A percentile compares a stretch with the other conserved stretches of the same genome.
Evolutionary conservation across 1,140 invertebrate species (phyloP).

Genomic region (Monomorium pharaonis): DNA sequence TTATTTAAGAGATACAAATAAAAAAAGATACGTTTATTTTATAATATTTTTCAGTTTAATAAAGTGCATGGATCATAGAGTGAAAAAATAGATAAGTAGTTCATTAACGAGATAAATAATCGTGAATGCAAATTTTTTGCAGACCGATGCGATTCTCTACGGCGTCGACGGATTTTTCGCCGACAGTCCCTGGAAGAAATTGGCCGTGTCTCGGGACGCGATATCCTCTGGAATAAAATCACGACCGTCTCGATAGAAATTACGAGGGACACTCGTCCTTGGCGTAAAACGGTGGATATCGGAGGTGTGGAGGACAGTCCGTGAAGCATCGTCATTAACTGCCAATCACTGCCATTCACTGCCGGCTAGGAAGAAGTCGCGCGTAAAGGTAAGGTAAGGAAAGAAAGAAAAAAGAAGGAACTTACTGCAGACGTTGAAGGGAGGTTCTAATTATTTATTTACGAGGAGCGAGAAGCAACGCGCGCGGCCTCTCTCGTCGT

Average conservation of each 20-base stretch:
- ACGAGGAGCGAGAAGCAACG: constrained; percentile 40
- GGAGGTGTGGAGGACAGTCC: constrained; percentile 62
- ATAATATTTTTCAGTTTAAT: background rate
- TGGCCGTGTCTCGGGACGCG: constrained; percentile 50
- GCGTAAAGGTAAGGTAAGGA: constrained; percentile 34
- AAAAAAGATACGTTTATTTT: too few relatives aligned
- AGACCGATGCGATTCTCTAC: background rate
- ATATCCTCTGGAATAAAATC: constrained; percentile 70
- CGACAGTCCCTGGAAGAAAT: constrained; percentile 2
- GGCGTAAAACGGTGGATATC: constrained; percentile 61
- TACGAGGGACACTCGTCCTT: constrained; percentile 63
- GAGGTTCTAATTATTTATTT: constrained; percentile 77
- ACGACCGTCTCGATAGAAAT: constrained; percentile 70
- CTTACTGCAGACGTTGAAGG: constrained; percentile 58
- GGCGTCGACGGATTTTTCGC: constrained; percentile 23
- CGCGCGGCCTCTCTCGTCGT: constrained; percentile 19
- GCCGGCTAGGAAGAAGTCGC: constrained; percentile 51
- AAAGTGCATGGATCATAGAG: background rate
- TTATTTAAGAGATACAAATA: too few relatives aligned
- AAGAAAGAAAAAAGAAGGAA: constrained; percentile 42
- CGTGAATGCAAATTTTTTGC: constrained; percentile 4
- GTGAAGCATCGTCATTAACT: constrained; percentile 78
- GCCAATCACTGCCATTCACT: constrained; percentile 80
- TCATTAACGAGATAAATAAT: constrained; percentile 43
- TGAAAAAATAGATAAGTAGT: background rate